Conservation (phyloP, 2,888 invertebrate species). For the Orgyia antiqua region DNA sequence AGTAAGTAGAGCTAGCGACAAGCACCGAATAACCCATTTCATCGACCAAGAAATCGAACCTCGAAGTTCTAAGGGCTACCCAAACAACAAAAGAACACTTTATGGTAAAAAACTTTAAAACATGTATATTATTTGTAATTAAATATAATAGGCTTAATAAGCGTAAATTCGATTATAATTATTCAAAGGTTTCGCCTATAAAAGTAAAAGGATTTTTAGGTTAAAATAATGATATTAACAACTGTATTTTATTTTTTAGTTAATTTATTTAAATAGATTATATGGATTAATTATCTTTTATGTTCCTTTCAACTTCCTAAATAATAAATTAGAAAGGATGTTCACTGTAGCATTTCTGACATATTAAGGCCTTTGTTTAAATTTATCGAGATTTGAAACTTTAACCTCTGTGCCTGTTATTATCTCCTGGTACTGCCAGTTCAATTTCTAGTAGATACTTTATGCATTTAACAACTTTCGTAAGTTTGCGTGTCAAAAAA, state of each 20-base stretch:
- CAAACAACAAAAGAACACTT: too few species aligned
- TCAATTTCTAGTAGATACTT: too few species aligned
- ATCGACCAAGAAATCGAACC: too few species aligned
- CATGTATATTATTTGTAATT: slow-evolving; percentile 11
- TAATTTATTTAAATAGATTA: slow-evolving; percentile 2
- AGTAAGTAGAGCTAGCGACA: too few species aligned
- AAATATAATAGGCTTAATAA: slow-evolving; percentile 6
- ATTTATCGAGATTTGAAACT: too few species aligned
- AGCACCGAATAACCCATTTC: too few species aligned
- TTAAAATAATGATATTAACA: background rate
- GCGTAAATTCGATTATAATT: slow-evolving; percentile 12
- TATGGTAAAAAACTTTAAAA: too few species aligned
- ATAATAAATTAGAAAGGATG: slow-evolving; percentile 1
- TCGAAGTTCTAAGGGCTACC: too few species aligned
- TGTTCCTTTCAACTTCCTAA: background rate
- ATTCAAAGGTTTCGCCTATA: slow-evolving; percentile 4
- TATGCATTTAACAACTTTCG: too few species aligned
- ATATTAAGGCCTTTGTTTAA: background rate
- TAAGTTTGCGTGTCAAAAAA: too few species aligned
- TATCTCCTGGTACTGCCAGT: too few species aligned
- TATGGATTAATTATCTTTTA: slow-evolving; percentile 1
- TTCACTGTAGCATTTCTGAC: background rate
- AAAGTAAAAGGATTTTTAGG: slow-evolving; percentile 8
- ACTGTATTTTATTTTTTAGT: background rate
- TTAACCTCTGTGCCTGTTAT: too few species aligned